These are phyloP conservation scores for Himalopsyche japonica DNA, from an alignment of 2,888 invertebrate genomes.

Conservation along the genomic window DNA sequence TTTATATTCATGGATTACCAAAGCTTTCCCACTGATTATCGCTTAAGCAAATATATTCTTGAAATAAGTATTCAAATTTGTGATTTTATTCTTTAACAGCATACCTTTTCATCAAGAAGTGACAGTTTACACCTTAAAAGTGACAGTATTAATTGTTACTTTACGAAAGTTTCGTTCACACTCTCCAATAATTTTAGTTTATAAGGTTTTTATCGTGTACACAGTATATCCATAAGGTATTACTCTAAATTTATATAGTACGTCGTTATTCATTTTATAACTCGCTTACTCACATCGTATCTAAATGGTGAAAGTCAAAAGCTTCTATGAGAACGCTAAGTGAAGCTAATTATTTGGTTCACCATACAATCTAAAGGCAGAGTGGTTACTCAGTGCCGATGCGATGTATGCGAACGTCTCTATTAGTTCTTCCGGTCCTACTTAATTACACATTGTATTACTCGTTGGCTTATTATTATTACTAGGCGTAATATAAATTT, in stretches of 20 bases:
- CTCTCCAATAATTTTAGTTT: too few species aligned
- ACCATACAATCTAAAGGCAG: neutral
- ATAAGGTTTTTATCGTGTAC: neutral
- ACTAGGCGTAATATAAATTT: constrained; percentile 28
- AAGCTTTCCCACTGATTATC: too few species aligned
- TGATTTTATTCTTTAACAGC: too few species aligned
- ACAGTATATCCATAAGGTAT: neutral
- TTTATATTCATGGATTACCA: too few species aligned
- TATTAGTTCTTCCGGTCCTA: constrained; percentile 8
- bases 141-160: too few species aligned
- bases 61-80: too few species aligned
- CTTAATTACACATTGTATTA: constrained; percentile 31
- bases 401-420: neutral
- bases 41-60: too few species aligned
- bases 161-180: too few species aligned
- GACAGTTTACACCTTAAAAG: too few species aligned
- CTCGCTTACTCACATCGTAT: neutral
- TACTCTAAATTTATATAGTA: neutral
- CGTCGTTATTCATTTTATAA: neutral
- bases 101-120: too few species aligned
- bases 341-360: constrained; percentile 17
- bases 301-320: neutral
- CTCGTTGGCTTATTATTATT: constrained; percentile 31
- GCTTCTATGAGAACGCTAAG: neutral
- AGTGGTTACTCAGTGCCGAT: constrained; percentile 4